Percentiles rank a stretch among this genome's conserved stretches.
phyloP scores from a whole-genome alignment of 1,140 invertebrate genomes.

The Phymastichus coffea region DNA sequence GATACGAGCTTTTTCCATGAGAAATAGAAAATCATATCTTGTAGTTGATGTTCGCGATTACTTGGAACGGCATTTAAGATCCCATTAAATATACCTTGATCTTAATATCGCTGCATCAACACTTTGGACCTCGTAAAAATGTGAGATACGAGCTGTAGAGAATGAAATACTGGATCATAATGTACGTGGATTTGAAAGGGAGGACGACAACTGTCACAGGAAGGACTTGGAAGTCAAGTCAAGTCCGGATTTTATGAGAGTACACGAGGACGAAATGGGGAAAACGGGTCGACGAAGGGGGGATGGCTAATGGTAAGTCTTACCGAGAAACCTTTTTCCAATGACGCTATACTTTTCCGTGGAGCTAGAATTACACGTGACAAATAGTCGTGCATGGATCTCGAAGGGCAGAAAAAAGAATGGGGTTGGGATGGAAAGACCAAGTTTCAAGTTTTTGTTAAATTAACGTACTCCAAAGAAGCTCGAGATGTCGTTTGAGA shows the following conservation, averaged over 20 bases:
- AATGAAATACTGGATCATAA: background rate
- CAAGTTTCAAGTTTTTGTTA: constrained; percentile 4
- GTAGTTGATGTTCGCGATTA: too few species aligned
- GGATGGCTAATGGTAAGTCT: background rate
- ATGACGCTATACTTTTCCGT: background rate
- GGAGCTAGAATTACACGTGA: constrained; percentile 23
- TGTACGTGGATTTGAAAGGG: constrained; percentile 8
- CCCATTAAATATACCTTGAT: too few species aligned
- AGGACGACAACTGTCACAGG: background rate
- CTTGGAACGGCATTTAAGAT: too few species aligned
- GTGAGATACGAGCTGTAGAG: background rate
- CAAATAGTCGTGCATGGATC: background rate
- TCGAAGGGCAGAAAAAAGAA: background rate
- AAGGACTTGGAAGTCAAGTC: constrained; percentile 1
- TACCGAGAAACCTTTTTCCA: background rate
- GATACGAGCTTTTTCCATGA: too few species aligned
- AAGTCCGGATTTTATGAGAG: constrained; percentile 11
- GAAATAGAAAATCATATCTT: too few species aligned
- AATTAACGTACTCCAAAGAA: constrained; percentile 8
- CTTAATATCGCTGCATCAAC: too few species aligned
- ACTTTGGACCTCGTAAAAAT: background rate
- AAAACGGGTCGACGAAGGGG: background rate
- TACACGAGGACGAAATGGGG: background rate
- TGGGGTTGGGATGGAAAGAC: constrained; percentile 10
- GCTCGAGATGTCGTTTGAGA: background rate